phyloP scores from a whole-genome alignment of 2,113 vertebrate genomes.

The Elaphurus davidianus region DNA sequence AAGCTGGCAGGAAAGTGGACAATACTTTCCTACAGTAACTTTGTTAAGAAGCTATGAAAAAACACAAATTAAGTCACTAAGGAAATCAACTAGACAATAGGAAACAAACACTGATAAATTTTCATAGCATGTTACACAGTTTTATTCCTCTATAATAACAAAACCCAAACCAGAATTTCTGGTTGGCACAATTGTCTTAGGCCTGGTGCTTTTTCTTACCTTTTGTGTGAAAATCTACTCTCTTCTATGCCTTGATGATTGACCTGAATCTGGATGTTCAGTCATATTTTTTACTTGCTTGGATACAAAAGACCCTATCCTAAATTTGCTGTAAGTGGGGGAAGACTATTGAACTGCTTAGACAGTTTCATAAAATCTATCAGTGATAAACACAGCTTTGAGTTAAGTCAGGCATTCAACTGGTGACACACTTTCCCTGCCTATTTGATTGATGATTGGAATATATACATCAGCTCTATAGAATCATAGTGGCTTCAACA shows the following conservation, averaged over 20 bases:
- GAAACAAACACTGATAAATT: not conserved
- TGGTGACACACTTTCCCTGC: not conserved
- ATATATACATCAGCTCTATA: not conserved
- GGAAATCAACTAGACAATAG: not conserved
- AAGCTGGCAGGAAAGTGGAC: not conserved
- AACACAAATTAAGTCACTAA: not conserved
- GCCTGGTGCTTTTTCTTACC: not conserved
- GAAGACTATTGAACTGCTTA: not conserved
- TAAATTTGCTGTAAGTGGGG: not conserved
- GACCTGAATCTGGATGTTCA: not conserved
- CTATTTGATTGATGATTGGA: not conserved
- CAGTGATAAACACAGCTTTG: not conserved
- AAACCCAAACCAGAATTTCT: not conserved
- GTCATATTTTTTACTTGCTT: not conserved
- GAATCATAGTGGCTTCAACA: not conserved
- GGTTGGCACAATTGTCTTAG: not conserved
- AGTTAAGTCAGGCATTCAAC: not conserved
- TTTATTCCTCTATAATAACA: not conserved
- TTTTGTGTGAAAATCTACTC: not conserved
- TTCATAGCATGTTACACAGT: not conserved
- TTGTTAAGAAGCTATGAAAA: not conserved
- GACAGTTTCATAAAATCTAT: not conserved
- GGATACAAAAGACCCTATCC: not conserved
- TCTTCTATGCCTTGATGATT: not conserved
- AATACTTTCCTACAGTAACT: not conserved